Evolutionary conservation across 2,797 vertebrate species (phyloP).

Genomic region (Crossoptilon crossoptilon): DNA sequence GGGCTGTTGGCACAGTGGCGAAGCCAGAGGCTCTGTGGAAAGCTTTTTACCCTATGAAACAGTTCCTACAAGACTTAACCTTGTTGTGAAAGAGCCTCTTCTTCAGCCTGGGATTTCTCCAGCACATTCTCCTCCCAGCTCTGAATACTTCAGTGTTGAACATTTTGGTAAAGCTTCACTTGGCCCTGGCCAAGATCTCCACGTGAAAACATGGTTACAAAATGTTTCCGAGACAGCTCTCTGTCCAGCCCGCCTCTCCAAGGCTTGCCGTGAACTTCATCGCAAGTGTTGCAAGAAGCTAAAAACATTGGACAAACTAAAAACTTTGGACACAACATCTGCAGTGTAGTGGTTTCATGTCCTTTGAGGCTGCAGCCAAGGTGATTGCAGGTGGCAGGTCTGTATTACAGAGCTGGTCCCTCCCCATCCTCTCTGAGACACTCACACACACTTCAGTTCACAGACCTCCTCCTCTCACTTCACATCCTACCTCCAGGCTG

Average conservation of each 20-base stretch:
- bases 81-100: background rate
- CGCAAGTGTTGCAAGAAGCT: conserved; percentile 19
- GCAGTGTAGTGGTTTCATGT: background rate
- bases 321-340: background rate
- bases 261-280: conserved; percentile 42
- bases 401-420: background rate
- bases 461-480: background rate
- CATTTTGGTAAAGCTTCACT: conserved; percentile 53
- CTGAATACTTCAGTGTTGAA: conserved; percentile 50
- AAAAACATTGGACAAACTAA: background rate
- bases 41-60: background rate
- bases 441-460: background rate
- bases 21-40: background rate
- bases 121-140: conserved; percentile 13
- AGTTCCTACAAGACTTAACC: background rate
- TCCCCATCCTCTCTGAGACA: background rate
- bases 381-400: background rate
- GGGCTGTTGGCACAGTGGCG: background rate
- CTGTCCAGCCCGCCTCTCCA: background rate
- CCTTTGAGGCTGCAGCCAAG: background rate
- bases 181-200: background rate
- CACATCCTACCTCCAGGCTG: background rate
- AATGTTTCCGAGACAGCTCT: conserved; percentile 49
- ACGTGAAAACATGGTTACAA: conserved; percentile 51
- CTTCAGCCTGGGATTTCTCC: background rate